Conservation (phyloP, 2,113 vertebrate genomes). For the Serinus canaria region DNA sequence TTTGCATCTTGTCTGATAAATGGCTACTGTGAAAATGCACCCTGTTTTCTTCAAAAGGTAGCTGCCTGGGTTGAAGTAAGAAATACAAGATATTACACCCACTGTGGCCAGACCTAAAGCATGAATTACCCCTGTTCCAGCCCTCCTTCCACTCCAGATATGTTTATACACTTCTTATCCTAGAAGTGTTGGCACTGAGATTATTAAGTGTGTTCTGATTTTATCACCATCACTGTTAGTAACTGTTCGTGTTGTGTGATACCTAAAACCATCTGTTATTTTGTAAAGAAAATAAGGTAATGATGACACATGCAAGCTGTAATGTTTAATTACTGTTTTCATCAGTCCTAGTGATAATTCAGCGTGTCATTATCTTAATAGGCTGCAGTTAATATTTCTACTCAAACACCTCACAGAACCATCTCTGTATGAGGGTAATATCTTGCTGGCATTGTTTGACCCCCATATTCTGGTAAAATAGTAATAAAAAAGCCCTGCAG, state of each 20-base stretch:
- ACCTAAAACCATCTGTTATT: conserved; percentile 16
- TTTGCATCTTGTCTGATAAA: neutral
- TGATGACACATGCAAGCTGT: neutral
- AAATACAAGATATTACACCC: neutral
- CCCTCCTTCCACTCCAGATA: neutral
- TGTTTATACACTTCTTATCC: neutral
- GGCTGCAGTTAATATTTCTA: neutral
- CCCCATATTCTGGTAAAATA: neutral
- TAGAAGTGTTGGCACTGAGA: neutral
- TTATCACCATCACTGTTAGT: neutral
- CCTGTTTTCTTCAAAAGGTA: neutral
- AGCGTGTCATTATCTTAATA: neutral
- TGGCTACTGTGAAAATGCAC: neutral
- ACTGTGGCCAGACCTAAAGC: neutral
- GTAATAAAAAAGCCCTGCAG: neutral
- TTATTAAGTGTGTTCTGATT: neutral
- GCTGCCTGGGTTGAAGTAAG: neutral
- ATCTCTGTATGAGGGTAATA: neutral
- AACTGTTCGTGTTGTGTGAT: neutral
- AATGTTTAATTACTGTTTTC: conserved; percentile 30
- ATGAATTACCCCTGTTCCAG: neutral
- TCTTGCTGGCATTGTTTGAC: neutral
- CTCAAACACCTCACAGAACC: neutral
- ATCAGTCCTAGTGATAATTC: conserved; percentile 7
- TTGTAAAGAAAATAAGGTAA: conserved; percentile 11